Conservation (phyloP, 2,113 vertebrate genomes). For the Rana temporaria region DNA sequence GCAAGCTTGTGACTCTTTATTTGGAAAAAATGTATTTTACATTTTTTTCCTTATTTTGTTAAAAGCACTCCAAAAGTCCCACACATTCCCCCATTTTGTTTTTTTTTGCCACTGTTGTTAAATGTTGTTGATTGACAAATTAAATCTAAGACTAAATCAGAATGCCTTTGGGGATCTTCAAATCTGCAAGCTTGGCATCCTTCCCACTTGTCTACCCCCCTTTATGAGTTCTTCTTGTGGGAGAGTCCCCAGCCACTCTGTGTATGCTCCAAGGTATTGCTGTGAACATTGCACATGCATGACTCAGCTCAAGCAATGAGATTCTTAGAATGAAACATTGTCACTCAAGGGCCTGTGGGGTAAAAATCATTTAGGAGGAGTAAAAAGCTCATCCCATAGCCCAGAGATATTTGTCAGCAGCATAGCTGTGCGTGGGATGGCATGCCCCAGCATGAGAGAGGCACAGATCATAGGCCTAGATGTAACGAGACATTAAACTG, state of each 20-base stretch:
- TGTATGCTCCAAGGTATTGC: neutral
- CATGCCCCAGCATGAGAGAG: slow-evolving; percentile 31
- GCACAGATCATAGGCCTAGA: neutral
- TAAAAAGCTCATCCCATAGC: slow-evolving; percentile 21
- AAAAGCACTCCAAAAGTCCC: too few species aligned
- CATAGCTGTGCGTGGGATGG: slow-evolving; percentile 29
- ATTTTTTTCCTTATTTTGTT: too few species aligned
- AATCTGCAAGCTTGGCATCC: too few species aligned
- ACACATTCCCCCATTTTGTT: too few species aligned
- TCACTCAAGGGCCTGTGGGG: slow-evolving; percentile 33
- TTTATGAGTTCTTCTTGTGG: too few species aligned
- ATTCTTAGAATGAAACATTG: slow-evolving; percentile 36
- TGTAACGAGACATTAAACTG: neutral
- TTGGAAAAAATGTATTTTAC: too few species aligned
- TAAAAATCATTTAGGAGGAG: slow-evolving; percentile 43
- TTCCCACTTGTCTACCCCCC: too few species aligned
- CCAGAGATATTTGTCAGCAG: slow-evolving; percentile 43
- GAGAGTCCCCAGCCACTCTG: neutral
- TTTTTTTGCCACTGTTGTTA: too few species aligned
- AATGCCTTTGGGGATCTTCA: too few species aligned
- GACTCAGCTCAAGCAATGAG: slow-evolving; percentile 3
- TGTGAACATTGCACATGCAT: slow-evolving; percentile 1
- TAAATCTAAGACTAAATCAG: too few species aligned
- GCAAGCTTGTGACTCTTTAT: too few species aligned
- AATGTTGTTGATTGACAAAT: too few species aligned